Evolutionary conservation across 2,888 invertebrate genomes (phyloP).

Genomic region (Tetanocera ferruginea): DNA sequence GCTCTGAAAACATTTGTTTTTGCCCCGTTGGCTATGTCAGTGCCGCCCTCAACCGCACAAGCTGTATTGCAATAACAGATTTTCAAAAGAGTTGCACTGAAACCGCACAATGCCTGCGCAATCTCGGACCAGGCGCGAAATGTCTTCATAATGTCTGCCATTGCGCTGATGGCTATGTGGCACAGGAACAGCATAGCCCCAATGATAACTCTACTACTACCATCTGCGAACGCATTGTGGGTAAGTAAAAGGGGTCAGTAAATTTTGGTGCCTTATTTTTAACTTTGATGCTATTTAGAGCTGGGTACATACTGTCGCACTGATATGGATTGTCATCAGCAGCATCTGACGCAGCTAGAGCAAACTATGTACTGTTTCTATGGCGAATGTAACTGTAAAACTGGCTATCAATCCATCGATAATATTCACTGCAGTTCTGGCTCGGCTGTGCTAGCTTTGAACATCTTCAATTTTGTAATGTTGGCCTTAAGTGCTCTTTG

Average conservation of each 20-base stretch:
- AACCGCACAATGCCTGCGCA: conserved; percentile 51
- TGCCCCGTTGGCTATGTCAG: conserved; percentile 49
- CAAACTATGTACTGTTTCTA: conserved; percentile 54
- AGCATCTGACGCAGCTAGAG: conserved; percentile 43
- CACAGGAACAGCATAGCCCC: conserved; percentile 30
- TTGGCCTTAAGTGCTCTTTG: too few relatives aligned
- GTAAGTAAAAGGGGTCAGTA: conserved; percentile 31
- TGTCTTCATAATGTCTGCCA: conserved; percentile 52
- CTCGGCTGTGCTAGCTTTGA: neutral
- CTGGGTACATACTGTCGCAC: conserved; percentile 55
- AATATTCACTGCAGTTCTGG: conserved; percentile 43
- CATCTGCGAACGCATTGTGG: conserved; percentile 37
- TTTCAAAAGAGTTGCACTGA: conserved; percentile 51
- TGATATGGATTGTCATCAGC: conserved; percentile 54
- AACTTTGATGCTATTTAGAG: conserved; percentile 22
- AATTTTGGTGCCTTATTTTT: neutral
- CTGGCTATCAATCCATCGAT: conserved; percentile 47
- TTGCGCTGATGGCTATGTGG: conserved; percentile 52
- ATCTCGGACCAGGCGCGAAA: conserved; percentile 52
- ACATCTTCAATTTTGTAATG: too few relatives aligned
- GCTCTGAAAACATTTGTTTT: conserved; percentile 46
- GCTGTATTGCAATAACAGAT: conserved; percentile 49
- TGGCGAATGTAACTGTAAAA: conserved; percentile 56
- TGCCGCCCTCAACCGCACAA: conserved; percentile 37
- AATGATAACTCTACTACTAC: conserved; percentile 37